Base-by-base conservation (phyloP, 2,888 invertebrate genomes). In the Tachina lurida region DNA sequence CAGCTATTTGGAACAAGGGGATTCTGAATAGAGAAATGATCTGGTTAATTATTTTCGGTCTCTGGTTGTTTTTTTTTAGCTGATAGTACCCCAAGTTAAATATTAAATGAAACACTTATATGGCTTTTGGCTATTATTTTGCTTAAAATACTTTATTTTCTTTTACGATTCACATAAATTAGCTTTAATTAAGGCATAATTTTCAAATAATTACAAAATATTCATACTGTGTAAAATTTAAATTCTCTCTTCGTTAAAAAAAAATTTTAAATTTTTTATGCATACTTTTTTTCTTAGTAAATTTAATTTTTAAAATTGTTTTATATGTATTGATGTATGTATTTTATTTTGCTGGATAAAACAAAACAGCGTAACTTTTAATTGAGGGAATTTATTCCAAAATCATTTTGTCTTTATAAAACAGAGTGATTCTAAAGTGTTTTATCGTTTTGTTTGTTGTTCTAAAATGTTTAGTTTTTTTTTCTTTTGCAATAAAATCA, bases 131-230 rank as follows among this genome's bases (percentile, higher is more conserved):
- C 81, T 77, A 81, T 80, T 82, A 39, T 76, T 85, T 78, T 73
- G 75, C 75, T 86, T 83, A 86, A 86, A 86, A 86, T 86, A 75
- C 54, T 78, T 81, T 74, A 77, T 76, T 78, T 81, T 49, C 15
- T 65, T 54, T 73, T 67, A 19, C 82, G 70, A 70, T 77, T 82
- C 54, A 78, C 79, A 83, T 83, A 86, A 83, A 83, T 86, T 83
- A 86, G 83, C 83, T 86, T 79, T 75, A 78, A 79, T 82, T 86
- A 86, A 86, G 86, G 86, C 86, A 86, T 83, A 86, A 86, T 83
- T 86, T 82, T 76, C 62, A 86, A 86, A 82, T 83, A 86, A 86
- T 86, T 86, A 83, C 70, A 82, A 85, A 85, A 79, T 85, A 86
- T 75, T 79, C 78, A 75, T 83, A 7, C 67, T 62, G 71, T 80